Percentiles rank a stretch among this genome's conserved stretches.
Evolutionary conservation across 2,113 vertebrate species (phyloP).

Genomic region (Zosterops borbonicus): DNA sequence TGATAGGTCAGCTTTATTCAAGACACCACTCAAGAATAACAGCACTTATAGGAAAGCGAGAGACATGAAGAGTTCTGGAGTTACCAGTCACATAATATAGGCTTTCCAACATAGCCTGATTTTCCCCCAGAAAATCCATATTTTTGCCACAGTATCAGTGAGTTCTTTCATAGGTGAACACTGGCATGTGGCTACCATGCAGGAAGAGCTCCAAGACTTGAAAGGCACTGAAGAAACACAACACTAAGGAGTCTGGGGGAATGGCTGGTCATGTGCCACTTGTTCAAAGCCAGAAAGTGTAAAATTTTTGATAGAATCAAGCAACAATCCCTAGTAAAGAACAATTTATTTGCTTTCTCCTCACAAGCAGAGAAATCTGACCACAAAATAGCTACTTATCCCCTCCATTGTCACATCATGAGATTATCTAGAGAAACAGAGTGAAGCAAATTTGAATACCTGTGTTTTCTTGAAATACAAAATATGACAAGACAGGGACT

Average conservation of each 20-base stretch:
- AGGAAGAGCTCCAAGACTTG: neutral
- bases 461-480: neutral
- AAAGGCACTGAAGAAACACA: neutral
- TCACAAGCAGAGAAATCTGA: neutral
- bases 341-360: neutral
- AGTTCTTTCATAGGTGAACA: neutral
- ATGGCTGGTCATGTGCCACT: rapidly evolving
- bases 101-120: neutral
- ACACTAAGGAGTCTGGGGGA: neutral
- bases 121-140: neutral
- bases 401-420: neutral
- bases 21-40: neutral
- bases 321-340: neutral
- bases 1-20: neutral
- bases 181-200: neutral
- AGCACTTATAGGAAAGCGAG: neutral
- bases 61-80: neutral
- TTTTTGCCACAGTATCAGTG: neutral
- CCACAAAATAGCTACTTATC: neutral
- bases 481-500: neutral
- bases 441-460: neutral
- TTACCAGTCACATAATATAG: neutral
- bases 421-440: neutral
- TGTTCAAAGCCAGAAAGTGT: neutral
- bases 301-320: neutral